Base-by-base conservation (phyloP, 2,888 invertebrate species). In the Serrognathus titanus region DNA sequence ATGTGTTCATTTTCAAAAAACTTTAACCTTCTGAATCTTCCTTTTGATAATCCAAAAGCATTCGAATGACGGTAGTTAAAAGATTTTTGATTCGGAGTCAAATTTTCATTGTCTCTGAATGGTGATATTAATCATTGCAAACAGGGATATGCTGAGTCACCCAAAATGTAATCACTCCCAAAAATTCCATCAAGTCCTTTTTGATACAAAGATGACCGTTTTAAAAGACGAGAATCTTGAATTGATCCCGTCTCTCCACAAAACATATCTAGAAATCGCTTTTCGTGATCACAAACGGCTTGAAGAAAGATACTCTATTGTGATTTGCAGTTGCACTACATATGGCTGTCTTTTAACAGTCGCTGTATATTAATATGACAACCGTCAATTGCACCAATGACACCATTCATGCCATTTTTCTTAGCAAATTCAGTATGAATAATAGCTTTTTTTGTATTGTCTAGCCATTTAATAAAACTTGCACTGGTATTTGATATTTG, bases 71-170 rank as follows among this genome's bases (percentile, higher is more conserved):
- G 56, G 46, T 50, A 60, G 47, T 63, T 63, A 53, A 45, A 62
- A 11, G 12, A 40, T 31, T 46, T 49, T 37, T 60, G 52, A 7
- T 46, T 36, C 35, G 13, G 35, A 43, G 59, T 48, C 11, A 61
- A 37, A 43, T 53, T 43, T 4, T 51, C 60, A 60, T 55, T 60
- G 41, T 58, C 53, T 46, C 51, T 47, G 53, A 58, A 60, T 43
- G 58, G 60, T 48, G 58, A 47, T 31, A 64, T 53, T 9, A 63
- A 50, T 58, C 59, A 60, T 12, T 51, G 40, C 13, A 63, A 39
- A 3, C 55, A 60, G 10, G 60, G 59, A 56, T 63, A 64, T 8
- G 61, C 63, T 31, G 63, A 60, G 57, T 63, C 62, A 31, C 61
- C 60, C 24, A 64, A 51, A 49, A 60, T 16, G 16, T 16, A 64